phyloP scores from a whole-genome alignment of 2,113 vertebrate genomes.

The Ptyas mucosa region DNA sequence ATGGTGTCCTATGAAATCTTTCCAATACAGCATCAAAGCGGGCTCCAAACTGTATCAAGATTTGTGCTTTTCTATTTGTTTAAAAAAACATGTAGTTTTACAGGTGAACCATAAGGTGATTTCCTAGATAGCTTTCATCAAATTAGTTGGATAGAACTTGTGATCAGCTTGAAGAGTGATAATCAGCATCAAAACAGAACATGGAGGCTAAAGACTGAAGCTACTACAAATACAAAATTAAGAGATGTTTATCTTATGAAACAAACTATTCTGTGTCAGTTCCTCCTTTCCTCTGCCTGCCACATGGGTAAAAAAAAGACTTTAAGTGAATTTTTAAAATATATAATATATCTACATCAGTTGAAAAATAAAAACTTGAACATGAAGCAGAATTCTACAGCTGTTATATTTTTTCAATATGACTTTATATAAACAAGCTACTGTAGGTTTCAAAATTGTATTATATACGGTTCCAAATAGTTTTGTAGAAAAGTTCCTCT shows the following conservation, averaged over 20 bases:
- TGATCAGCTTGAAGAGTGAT: neutral
- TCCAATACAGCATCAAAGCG: neutral
- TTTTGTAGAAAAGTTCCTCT: conserved; percentile 40
- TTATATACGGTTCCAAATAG: conserved; percentile 25
- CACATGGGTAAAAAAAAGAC: neutral
- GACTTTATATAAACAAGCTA: conserved; percentile 55
- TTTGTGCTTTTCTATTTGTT: neutral
- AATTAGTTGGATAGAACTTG: neutral
- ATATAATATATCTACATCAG: conserved; percentile 32
- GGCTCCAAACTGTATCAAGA: neutral
- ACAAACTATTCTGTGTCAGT: neutral
- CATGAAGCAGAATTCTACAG: neutral
- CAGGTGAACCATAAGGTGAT: neutral
- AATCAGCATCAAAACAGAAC: neutral
- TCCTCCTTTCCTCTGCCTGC: neutral
- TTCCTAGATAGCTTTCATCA: neutral
- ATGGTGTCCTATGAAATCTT: neutral
- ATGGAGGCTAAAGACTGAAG: neutral
- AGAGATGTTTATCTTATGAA: conserved; percentile 15
- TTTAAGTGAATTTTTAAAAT: neutral
- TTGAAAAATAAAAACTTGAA: conserved; percentile 21
- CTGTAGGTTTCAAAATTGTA: conserved; percentile 43
- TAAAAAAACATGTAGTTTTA: neutral
- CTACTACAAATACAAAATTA: conserved; percentile 12
- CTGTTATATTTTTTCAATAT: conserved; percentile 29